A percentile compares a stretch with the other conserved stretches of the same genome.
Conservation (phyloP, 30 jellyfish, hydroid and myxozoan species). For the Chrysaora quinquecirrha region DNA sequence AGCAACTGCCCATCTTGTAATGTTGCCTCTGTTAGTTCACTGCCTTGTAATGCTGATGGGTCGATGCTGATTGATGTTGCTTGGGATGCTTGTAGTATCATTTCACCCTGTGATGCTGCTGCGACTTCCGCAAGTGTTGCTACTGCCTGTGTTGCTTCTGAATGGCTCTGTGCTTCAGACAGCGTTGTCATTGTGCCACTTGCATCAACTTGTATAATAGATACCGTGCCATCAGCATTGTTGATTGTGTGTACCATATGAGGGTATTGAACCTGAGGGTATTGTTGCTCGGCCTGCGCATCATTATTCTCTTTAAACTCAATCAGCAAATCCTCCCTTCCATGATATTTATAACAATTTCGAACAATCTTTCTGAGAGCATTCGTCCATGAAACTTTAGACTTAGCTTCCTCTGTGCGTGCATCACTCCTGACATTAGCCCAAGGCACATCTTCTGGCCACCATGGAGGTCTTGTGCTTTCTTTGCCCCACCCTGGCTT, state of each 20-base stretch:
- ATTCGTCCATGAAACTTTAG: conserved; percentile 95
- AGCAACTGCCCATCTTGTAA: conserved; percentile 93
- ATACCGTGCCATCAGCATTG: conserved; percentile 97
- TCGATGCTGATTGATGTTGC: conserved; percentile 65
- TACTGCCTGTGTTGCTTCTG: conserved; percentile 98
- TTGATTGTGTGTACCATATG: conserved; percentile 97
- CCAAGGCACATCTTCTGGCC: conserved; percentile 99
- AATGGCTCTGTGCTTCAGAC: conserved; percentile 89
- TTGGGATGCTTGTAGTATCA: conserved; percentile 70
- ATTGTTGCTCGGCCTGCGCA: conserved; percentile 47
- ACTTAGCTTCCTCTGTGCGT: conserved; percentile 88
- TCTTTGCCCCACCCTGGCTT: conserved; percentile 99
- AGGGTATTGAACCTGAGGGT: conserved; percentile 90
- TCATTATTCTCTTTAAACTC: conserved; percentile 88
- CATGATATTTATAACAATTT: conserved; percentile 91
- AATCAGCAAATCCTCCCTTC: conserved; percentile 87
- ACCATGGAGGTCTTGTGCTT: conserved; percentile 98
- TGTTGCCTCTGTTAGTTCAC: conserved; percentile 78
- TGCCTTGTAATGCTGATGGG: conserved; percentile 67
- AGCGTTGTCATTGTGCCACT: conserved; percentile 95
- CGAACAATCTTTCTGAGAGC: conserved; percentile 92
- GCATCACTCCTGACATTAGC: conserved; percentile 99
- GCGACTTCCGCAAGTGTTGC: conserved; percentile 99
- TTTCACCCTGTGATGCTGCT: conserved; percentile 95
- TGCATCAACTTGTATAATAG: conserved; percentile 97